phyloP scores from a whole-genome alignment of 2,797 vertebrate species.

The Ataeniobius toweri region DNA sequence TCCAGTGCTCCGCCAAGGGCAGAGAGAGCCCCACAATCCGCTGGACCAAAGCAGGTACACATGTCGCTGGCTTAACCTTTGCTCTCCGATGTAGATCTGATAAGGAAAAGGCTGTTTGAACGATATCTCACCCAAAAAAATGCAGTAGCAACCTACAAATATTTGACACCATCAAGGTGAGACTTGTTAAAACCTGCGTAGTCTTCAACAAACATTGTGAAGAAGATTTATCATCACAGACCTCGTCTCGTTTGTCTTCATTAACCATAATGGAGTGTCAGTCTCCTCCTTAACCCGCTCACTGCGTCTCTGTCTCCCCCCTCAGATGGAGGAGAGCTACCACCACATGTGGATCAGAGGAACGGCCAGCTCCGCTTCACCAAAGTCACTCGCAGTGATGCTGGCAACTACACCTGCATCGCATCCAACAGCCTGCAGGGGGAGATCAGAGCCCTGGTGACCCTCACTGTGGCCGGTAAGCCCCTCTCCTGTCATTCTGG shows the following conservation, averaged over 20 bases:
- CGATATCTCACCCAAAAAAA: background rate
- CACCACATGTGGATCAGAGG: conserved; percentile 83
- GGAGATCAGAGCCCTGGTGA: conserved; percentile 90
- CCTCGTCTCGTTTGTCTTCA: background rate
- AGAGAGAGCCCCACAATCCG: conserved; percentile 87
- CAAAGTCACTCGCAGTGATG: conserved; percentile 88
- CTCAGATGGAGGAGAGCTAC: conserved; percentile 89
- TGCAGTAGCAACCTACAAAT: background rate
- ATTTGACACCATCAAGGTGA: conserved; percentile 17
- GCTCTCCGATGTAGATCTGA: conserved; percentile 5
- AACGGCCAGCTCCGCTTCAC: conserved; percentile 88
- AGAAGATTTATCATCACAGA: conserved; percentile 26
- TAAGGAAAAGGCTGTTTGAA: conserved; percentile 11
- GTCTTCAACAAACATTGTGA: conserved; percentile 2
- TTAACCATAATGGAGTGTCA: background rate
- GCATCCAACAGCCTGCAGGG: conserved; percentile 93
- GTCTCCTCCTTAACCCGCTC: background rate
- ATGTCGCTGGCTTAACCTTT: background rate
- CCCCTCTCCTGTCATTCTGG: conserved; percentile 3
- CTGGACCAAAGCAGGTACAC: conserved; percentile 91
- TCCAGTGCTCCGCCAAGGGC: conserved; percentile 93
- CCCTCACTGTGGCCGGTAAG: conserved; percentile 92
- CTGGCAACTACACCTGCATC: conserved; percentile 93
- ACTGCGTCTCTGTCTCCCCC: conserved; percentile 38
- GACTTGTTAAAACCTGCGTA: conserved; percentile 18